Evolutionary conservation across 2,888 invertebrate species (phyloP).

Genomic region (Drosophila multiciliata): DNA sequence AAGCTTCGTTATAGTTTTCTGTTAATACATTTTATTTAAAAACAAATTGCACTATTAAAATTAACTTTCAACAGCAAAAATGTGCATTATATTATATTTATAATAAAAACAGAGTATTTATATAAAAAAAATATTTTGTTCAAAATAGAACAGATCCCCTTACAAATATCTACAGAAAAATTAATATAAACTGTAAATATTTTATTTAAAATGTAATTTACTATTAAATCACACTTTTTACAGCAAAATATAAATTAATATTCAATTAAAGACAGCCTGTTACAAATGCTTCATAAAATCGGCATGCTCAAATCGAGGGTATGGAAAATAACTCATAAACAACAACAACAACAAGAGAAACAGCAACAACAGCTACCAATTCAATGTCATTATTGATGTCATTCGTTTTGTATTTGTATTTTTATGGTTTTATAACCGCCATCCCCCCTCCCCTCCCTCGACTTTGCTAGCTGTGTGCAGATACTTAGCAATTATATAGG

Average conservation of each 20-base stretch:
- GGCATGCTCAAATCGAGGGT: conserved; percentile 15
- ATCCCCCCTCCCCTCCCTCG: conserved; percentile 6
- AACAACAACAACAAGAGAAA: conserved; percentile 16
- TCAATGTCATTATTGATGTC: conserved; percentile 80
- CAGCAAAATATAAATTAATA: not conserved
- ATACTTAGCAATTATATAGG: conserved; percentile 27
- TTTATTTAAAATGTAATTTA: not conserved
- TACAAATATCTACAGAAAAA: not conserved
- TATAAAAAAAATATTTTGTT: not conserved
- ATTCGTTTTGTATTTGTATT: conserved; percentile 67
- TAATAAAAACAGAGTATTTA: not conserved
- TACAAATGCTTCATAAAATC: not conserved
- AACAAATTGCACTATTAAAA: not conserved
- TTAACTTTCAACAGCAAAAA: not conserved
- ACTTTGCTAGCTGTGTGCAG: conserved; percentile 14
- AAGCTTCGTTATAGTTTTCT: not conserved
- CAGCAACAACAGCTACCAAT: conserved; percentile 40
- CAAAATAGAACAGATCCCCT: too few relatives aligned
- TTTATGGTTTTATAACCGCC: conserved; percentile 71
- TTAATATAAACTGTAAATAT: not conserved
- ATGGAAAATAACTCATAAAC: conserved; percentile 1
- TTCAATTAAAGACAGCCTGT: not conserved
- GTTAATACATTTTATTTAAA: not conserved
- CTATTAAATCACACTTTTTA: not conserved
- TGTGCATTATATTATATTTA: fast-evolving